phyloP scores from a whole-genome alignment of 2,888 invertebrate species.

The Linnaemya tessellans region DNA sequence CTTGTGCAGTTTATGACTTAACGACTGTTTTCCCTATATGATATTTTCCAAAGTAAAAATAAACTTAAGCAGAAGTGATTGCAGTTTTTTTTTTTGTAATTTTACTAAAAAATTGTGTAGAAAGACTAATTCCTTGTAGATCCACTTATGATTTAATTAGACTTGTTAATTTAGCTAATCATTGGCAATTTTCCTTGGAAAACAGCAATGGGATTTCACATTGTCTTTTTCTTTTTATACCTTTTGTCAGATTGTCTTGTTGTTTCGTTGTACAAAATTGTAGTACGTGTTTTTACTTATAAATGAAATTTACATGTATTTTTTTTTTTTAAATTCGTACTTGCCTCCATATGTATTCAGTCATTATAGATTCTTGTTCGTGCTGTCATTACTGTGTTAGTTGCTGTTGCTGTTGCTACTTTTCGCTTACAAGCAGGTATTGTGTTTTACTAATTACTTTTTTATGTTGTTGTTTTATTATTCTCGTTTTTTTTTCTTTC shows the following conservation, averaged over 20 bases:
- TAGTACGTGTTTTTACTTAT: slow-evolving; percentile 26
- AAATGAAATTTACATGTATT: slow-evolving; percentile 45
- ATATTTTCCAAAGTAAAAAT: too few species aligned
- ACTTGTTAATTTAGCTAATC: not conserved
- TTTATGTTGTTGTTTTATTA: slow-evolving; percentile 53
- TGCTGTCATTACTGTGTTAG: slow-evolving; percentile 32
- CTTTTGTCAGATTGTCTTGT: not conserved
- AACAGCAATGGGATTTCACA: not conserved
- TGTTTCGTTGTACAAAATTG: slow-evolving; percentile 24
- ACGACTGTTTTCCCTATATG: too few species aligned
- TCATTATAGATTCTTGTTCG: slow-evolving; percentile 53
- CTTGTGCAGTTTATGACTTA: too few species aligned
- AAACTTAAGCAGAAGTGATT: too few species aligned
- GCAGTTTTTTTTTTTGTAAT: too few species aligned
- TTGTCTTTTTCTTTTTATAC: not conserved
- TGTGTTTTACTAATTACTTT: slow-evolving; percentile 70
- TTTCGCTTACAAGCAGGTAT: slow-evolving; percentile 53
- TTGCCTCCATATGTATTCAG: slow-evolving; percentile 20
- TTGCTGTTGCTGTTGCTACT: slow-evolving; percentile 46
- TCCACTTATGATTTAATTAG: not conserved
- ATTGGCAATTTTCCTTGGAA: not conserved
- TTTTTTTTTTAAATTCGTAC: slow-evolving; percentile 22
- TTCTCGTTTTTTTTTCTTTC: slow-evolving; percentile 24
- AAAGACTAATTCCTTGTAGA: not conserved
- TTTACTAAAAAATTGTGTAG: not conserved